Evolutionary conservation across 2,888 invertebrate species (phyloP), one percentile per base, ranked within the genome.

Genomic region (Ctena decussata): DNA sequence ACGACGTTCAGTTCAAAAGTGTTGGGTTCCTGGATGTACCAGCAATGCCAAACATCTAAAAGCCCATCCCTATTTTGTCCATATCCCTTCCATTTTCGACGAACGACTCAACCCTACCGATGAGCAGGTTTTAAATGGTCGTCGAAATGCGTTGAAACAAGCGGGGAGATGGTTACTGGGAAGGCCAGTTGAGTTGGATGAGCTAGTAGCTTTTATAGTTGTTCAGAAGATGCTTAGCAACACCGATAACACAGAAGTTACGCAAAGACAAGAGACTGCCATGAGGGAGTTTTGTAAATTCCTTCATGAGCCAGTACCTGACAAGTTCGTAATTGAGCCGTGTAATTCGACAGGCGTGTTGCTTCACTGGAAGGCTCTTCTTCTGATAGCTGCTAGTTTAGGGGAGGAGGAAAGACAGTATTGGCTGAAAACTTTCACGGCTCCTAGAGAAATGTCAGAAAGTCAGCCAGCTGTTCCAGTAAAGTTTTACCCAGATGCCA

Each of bases 331-430:
- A n/a, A n/a, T n/a, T n/a, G 53, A n/a, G 5, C 53, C 53, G 5
- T 53, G 53, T n/a, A 53, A 53, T n/a, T 53, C 53, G 5, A 15
- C 21, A 18, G 30, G 91, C 80, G 78, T 57, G 85, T 35, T 91
- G 21, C 41, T 70, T 0, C 77, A 53, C 21, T 53, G 53, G 53
- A 53, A 53, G 53, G 53, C 60, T 5, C 8, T 60, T 1, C 8
- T 60, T 8, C 18, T 60, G 30, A 60, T 60, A 18, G 60, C 30
- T 1, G 60, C 60, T 24, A 60, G 30, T 60, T 60, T 60, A 30
- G 30, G 3, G 21, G 24, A 73, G 32, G 30, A 73, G 37, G 27
- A 39, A 39, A 21, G 70, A 30, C 24, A 69, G 35, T 46, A 70
- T 41, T 77, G 69, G 69, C 60, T 2, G 44, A 35, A 35, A 1